Evolutionary conservation across 2,888 invertebrate species (phyloP).

Genomic region (Acleris cristana): DNA sequence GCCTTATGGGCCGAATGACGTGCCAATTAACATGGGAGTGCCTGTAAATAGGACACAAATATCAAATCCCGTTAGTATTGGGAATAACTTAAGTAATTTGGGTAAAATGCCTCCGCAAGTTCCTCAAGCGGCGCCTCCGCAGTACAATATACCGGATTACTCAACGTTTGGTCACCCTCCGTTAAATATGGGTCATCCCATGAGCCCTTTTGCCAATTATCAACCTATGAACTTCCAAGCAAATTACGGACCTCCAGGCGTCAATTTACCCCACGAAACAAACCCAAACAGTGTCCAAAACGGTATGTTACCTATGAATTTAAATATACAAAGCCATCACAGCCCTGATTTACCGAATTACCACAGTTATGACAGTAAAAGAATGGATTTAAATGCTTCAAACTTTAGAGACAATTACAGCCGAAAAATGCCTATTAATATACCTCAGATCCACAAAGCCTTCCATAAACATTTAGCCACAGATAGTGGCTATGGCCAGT

Average conservation of each 20-base stretch:
- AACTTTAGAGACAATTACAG: slow-evolving; percentile 41
- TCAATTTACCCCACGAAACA: slow-evolving; percentile 47
- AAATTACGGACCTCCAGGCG: slow-evolving; percentile 50
- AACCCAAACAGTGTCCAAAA: slow-evolving; percentile 49
- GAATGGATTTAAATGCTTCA: slow-evolving; percentile 32
- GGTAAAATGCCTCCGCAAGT: slow-evolving; percentile 59
- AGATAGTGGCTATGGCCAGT: slow-evolving; percentile 27
- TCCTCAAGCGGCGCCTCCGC: slow-evolving; percentile 49
- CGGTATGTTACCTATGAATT: slow-evolving; percentile 61
- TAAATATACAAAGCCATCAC: slow-evolving; percentile 57
- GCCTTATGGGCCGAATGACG: slow-evolving; percentile 66
- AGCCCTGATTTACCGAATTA: slow-evolving; percentile 43
- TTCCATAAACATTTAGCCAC: slow-evolving; percentile 51
- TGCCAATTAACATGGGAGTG: slow-evolving; percentile 61
- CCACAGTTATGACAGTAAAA: slow-evolving; percentile 44
- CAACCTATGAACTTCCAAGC: slow-evolving; percentile 54
- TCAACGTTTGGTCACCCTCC: slow-evolving; percentile 54
- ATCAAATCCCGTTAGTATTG: slow-evolving; percentile 55
- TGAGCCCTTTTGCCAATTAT: slow-evolving; percentile 57
- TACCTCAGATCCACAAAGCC: slow-evolving; percentile 60
- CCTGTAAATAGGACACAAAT: slow-evolving; percentile 62
- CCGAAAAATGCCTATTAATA: slow-evolving; percentile 52
- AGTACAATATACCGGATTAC: slow-evolving; percentile 60
- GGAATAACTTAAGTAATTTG: slow-evolving; percentile 63
- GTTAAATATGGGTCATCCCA: slow-evolving; percentile 53